Evolutionary conservation across 2,797 vertebrate genomes (phyloP), one percentile per base, ranked within the genome.

Genomic region (Macrochelys suwanniensis): DNA sequence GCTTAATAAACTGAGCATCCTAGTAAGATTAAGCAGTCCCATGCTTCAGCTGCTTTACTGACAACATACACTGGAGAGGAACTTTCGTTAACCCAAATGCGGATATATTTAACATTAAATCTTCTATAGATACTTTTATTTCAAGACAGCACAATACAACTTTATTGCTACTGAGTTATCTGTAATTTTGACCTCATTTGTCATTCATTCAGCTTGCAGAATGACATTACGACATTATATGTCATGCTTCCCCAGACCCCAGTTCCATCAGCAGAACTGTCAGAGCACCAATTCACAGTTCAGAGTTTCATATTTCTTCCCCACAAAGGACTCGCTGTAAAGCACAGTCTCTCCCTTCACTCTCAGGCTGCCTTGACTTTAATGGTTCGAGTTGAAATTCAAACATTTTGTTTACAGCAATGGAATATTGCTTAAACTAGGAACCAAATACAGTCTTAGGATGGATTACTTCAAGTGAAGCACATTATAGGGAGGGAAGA

Each of bases 271-370:
- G 85, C 68, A 76, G 82, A 68, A 81, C 85, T 16, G 47, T 9
- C 47, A 4, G 82, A 59, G 42, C 47, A 82, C 59, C 1, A 1
- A 15, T 15, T 5, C 71, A 50, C 42, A 0, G 0, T 5, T 31
- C 28, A 6, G 1, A 4, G 89, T 37, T 80, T 82, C 42, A 0
- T 1, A 23, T 77, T 45, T 54, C 79, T 12, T 45, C 11, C 50
- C 45, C 33, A n/a, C 89, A 49, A 25, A 0, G 28, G 59, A 83
- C 82, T 2, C 0, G 61, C 83, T 47, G 74, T 5, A 6, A 31
- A 81, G 59, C 78, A 3, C 42, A 1, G 76, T 33, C 8, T 1
- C 5, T 15, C 76, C 23, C 76, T 53, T 23, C 1, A 0, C 78
- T n/a, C 5, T 0, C 89, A 80, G 59, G 16, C 92, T n/a, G 54